Evolutionary conservation across 2,797 vertebrate species (phyloP), one percentile per base, ranked within the genome.

Genomic region (Ibycter americanus): DNA sequence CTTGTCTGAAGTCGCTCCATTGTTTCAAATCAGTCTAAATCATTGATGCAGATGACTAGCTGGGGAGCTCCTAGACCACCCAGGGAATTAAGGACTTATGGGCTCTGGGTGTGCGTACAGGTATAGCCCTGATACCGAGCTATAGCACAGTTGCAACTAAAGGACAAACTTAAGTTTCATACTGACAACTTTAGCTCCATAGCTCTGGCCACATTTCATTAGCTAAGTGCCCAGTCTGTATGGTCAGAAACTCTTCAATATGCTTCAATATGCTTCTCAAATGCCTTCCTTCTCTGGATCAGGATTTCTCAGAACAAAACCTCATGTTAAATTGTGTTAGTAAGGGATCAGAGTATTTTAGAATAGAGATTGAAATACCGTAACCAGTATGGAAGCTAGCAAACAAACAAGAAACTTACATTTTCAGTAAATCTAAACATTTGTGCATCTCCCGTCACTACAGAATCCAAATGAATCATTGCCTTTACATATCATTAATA

Each of bases 31-130:
- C 26, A 47, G 8, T 54, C n/a, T 42, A 73, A 76, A 32, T 70
- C 25, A 29, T 15, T 0, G 0, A 31, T 15, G 16, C 15, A 13
- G 29, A 20, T 77, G 58, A 61, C 40, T 32, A 27, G 36, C 9
- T 29, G 63, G 10, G 36, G 32, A 51, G 21, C 65, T 81, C 51
- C 46, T 44, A 42, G 32, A 51, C 16, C 23, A 54, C 25, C 15
- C 15, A 29, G 72, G 46, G 47, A 55, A 25, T 54, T 84, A 6
- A 22, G 22, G 32, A 51, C 14, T 46, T 20, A 38, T 17, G 31
- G 27, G 49, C 16, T 47, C 27, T 63, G 52, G 25, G 18, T 40
- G 29, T 19, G 19, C 29, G 3, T 29, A 49, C 20, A n/a, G 52
- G 23, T 13, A 22, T 6, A 59, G 46, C 51, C 47, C 65, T 62